These are phyloP conservation scores for Loxodonta africana DNA, from an alignment of 2,113 vertebrate species.

Conservation along the genomic window DNA sequence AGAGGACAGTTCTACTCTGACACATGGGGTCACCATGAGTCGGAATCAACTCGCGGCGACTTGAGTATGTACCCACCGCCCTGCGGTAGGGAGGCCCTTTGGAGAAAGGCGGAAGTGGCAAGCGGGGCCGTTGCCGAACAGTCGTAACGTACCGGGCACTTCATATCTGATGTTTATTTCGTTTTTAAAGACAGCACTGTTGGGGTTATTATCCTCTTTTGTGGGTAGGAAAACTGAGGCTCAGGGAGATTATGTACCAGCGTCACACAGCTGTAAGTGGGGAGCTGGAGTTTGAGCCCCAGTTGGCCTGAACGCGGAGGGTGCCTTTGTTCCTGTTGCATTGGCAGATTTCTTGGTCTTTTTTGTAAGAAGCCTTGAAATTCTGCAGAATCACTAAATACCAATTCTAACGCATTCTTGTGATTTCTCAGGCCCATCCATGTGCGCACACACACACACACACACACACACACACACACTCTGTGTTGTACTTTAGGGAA, in stretches of 20 bases:
- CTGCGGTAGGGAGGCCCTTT: background rate
- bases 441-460: rapidly evolving
- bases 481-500: background rate
- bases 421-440: too few relatives aligned
- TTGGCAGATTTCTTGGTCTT: background rate
- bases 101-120: rapidly evolving
- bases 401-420: background rate
- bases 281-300: background rate
- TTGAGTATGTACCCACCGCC: background rate
- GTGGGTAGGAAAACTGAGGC: background rate
- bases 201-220: background rate
- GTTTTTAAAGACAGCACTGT: background rate
- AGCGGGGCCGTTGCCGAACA: background rate
- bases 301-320: background rate
- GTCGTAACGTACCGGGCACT: rapidly evolving
- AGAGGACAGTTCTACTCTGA: background rate
- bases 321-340: background rate
- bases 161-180: rapidly evolving
- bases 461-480: background rate
- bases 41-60: background rate
- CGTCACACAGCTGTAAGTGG: background rate
- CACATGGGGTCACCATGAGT: background rate
- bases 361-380: background rate
- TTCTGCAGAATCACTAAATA: background rate
- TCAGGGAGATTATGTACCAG: background rate